Evolutionary conservation across 1,140 invertebrate genomes (phyloP).

Genomic region (Leptonema lineaticorne): DNA sequence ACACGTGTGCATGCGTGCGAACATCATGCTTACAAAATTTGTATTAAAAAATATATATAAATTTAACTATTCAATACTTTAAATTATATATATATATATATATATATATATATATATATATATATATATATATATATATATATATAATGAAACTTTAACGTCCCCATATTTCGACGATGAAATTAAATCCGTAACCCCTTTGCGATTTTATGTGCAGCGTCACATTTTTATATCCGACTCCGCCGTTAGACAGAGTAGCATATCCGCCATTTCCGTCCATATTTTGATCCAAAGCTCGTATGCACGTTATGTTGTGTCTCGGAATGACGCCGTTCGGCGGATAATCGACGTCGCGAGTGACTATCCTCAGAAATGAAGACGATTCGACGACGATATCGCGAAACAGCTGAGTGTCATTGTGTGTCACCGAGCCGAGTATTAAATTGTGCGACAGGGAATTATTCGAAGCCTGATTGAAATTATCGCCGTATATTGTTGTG

Average conservation of each 20-base stretch:
- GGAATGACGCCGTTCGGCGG: conserved; percentile 31
- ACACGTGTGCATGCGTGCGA: too few species aligned
- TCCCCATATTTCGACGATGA: conserved; percentile 49
- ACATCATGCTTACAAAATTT: too few species aligned
- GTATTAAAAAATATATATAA: too few species aligned
- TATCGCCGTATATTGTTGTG: background rate
- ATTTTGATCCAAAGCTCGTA: conserved; percentile 56
- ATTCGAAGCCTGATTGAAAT: conserved; percentile 22
- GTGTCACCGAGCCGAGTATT: conserved; percentile 10
- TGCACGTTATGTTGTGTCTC: conserved; percentile 43
- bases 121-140: too few species aligned
- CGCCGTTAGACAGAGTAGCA: conserved; percentile 47
- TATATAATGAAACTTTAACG: too few species aligned
- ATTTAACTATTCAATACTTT: too few species aligned
- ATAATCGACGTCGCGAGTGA: conserved; percentile 44
- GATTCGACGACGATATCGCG: conserved; percentile 45
- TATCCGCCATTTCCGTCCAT: conserved; percentile 51
- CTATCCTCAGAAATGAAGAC: conserved; percentile 48
- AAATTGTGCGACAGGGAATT: conserved; percentile 22
- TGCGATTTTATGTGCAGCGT: conserved; percentile 50
- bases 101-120: too few species aligned
- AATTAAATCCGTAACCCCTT: conserved; percentile 48
- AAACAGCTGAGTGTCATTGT: conserved; percentile 42
- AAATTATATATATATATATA: too few species aligned
- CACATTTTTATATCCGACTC: conserved; percentile 48